These are phyloP conservation scores for Apantesis nais DNA, from an alignment of 2,888 invertebrate species.

Conservation along the genomic window DNA sequence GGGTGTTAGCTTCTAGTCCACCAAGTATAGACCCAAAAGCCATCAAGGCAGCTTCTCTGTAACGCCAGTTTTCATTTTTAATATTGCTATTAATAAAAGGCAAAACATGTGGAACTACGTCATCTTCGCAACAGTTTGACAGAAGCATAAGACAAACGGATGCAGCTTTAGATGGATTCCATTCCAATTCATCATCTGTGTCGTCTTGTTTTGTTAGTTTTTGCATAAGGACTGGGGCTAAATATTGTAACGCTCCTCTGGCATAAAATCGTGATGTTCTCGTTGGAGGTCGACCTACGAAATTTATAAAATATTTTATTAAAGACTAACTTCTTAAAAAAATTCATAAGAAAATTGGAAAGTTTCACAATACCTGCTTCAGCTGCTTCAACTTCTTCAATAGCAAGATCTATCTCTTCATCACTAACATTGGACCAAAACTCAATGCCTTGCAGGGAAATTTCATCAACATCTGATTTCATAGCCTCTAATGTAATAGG, in stretches of 20 bases:
- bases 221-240: constrained; percentile 97
- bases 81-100: constrained; percentile 99
- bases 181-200: constrained; percentile 98
- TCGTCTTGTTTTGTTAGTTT: constrained; percentile 98
- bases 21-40: constrained; percentile 98
- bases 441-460: constrained; percentile 99
- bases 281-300: constrained; percentile 93
- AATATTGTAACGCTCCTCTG: constrained; percentile 97
- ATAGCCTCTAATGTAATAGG: constrained; percentile 99
- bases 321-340: constrained; percentile 7
- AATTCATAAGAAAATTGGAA: background rate
- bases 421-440: constrained; percentile 99
- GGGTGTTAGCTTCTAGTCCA: constrained; percentile 93
- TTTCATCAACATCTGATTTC: constrained; percentile 98
- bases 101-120: constrained; percentile 97
- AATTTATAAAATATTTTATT: background rate
- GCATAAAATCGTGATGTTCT: constrained; percentile 98
- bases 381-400: constrained; percentile 97
- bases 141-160: constrained; percentile 99
- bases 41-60: constrained; percentile 98
- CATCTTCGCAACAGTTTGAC: constrained; percentile 98
- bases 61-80: constrained; percentile 96
- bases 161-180: constrained; percentile 99
- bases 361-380: constrained; percentile 87
- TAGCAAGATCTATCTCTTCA: constrained; percentile 98